Conservation (phyloP, 2,888 invertebrate species). For the Hartigia nigra region DNA sequence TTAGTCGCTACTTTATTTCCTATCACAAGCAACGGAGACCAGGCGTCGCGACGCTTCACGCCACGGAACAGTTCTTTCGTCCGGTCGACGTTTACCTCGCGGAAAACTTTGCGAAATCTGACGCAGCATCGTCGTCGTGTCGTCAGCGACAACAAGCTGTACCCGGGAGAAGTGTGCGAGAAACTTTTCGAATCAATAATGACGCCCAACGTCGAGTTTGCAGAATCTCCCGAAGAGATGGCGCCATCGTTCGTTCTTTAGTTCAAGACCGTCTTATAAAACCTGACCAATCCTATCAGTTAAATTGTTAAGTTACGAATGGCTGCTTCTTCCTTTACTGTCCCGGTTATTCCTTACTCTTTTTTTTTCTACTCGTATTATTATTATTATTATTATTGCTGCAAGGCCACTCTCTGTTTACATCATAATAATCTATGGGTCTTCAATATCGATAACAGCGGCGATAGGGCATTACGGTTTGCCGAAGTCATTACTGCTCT, state of each 20-base stretch:
- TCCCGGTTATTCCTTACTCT: background rate
- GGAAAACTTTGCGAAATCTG: slow-evolving; percentile 18
- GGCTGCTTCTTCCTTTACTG: background rate
- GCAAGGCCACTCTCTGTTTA: background rate
- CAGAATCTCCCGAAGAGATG: slow-evolving; percentile 28
- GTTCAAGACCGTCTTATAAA: background rate
- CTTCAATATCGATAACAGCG: background rate
- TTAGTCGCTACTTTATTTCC: background rate
- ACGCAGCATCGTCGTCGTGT: slow-evolving; percentile 15
- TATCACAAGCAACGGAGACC: background rate
- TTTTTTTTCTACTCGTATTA: background rate
- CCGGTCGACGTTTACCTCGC: slow-evolving; percentile 2
- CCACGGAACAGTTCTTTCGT: slow-evolving; percentile 12
- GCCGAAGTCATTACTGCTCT: background rate
- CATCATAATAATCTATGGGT: background rate
- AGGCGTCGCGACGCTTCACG: background rate
- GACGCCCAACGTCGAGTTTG: slow-evolving; percentile 27
- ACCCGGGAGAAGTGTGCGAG: slow-evolving; percentile 24
- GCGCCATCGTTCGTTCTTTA: slow-evolving; percentile 22
- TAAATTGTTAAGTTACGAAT: background rate
- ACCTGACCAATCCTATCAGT: background rate
- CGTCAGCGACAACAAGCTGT: slow-evolving; percentile 19
- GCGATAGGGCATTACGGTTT: slow-evolving; percentile 8
- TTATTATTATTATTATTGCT: background rate
- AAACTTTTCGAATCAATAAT: slow-evolving; percentile 35